These are phyloP conservation scores for Paradoxurus hermaphroditus DNA, from an alignment of 2,113 vertebrate genomes.

Conservation along the genomic window DNA sequence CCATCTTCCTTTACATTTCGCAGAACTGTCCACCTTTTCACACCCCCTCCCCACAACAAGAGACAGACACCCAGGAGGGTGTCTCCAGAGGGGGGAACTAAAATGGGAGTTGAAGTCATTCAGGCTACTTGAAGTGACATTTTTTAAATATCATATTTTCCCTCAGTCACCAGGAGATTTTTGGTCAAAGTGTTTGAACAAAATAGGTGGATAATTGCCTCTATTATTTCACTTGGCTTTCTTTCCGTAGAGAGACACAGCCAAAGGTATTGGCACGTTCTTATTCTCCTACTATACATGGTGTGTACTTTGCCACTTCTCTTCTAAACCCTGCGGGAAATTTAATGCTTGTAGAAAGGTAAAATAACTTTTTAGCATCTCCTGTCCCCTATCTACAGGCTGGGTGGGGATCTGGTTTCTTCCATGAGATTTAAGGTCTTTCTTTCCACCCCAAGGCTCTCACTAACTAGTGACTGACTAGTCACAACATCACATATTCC, in stretches of 20 bases:
- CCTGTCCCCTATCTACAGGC: background rate
- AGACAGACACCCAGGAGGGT: background rate
- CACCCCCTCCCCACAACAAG: too few relatives aligned
- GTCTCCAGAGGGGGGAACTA: background rate
- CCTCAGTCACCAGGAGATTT: background rate
- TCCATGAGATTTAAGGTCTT: background rate
- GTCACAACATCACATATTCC: background rate
- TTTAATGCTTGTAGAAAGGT: slow-evolving; percentile 43
- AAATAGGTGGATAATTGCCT: slow-evolving; percentile 49
- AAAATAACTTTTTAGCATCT: background rate
- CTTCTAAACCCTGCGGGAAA: slow-evolving; percentile 36
- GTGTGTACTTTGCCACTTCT: slow-evolving; percentile 15
- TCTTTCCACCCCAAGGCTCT: background rate
- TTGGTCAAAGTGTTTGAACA: slow-evolving; percentile 7
- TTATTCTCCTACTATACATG: background rate
- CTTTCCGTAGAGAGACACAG: background rate
- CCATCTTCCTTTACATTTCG: background rate
- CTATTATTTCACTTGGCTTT: slow-evolving; percentile 51
- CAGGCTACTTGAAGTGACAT: background rate
- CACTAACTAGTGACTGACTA: background rate
- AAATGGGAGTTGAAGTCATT: background rate
- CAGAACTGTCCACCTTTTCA: background rate
- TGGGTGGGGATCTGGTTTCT: background rate
- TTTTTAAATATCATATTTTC: slow-evolving; percentile 29
- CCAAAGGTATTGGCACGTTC: background rate